Evolutionary conservation across 2,888 invertebrate species (phyloP), one percentile per base, ranked within the genome.

Genomic region (Bimastos eiseni): DNA sequence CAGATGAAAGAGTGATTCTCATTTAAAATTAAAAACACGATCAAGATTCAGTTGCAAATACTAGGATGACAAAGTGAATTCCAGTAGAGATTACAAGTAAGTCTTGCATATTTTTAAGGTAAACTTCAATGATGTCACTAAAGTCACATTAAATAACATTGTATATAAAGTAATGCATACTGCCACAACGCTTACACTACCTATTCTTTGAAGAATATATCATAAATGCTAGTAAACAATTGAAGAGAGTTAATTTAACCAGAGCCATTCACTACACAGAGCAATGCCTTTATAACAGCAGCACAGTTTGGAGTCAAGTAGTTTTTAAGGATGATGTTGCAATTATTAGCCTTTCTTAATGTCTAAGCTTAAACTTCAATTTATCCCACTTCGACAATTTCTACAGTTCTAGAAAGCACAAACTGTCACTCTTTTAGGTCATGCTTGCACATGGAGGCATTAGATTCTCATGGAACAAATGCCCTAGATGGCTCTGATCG

Each of bases 281-380:
- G 70, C 8, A 70, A n/a, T 70, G 70, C 70, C 30, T 70, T n/a
- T 70, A n/a, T 3, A n/a, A 70, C 70, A 70, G 30, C 70, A 70
- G 70, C n/a, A 8, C 70, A 70, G 70, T 70, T 70, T n/a, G n/a
- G 70, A 70, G 13, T 8, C 21, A 30, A 70, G n/a, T 70, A 30
- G 49, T 70, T 70, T 70, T 70, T n/a, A 70, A n/a, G 70, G 70
- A 49, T 49, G 70, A 70, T 70, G 70, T n/a, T 70, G 70, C 70
- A 70, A n/a, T 49, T n/a, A 1, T 70, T 70, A n/a, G 30, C n/a
- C 30, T 70, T 30, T 3, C n/a, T 70, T 70, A 70, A n/a, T 11
- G n/a, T 70, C 70, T 70, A 30, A 70, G 70, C 70, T n/a, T 24
- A 70, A 70, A 70, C 70, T 70, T n/a, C 4, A 70, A 17, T 0